phyloP scores from a whole-genome alignment of 2,888 invertebrate genomes.

The Lasioglossum vierecki region DNA sequence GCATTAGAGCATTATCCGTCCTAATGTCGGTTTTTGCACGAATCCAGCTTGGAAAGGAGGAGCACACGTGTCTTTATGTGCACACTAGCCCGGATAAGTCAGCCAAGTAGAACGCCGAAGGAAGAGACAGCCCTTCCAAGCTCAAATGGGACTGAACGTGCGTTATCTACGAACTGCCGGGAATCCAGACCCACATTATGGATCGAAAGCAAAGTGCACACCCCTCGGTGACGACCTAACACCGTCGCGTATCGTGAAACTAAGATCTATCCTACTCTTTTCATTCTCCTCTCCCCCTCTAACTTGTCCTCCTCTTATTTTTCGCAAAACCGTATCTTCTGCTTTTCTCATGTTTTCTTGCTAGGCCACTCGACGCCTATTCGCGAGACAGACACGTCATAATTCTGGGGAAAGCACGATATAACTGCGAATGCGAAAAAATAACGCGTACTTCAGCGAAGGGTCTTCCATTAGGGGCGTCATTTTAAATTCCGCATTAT shows the following conservation, averaged over 20 bases:
- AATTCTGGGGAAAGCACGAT: constrained; percentile 49
- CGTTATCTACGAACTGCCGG: constrained; percentile 56
- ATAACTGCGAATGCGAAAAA: constrained; percentile 22
- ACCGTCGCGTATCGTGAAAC: constrained; percentile 49
- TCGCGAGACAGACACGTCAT: constrained; percentile 44
- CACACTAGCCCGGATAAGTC: constrained; percentile 41
- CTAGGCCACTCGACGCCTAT: neutral
- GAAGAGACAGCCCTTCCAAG: constrained; percentile 37
- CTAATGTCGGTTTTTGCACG: constrained; percentile 35
- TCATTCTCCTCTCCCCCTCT: neutral
- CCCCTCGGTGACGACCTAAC: constrained; percentile 29
- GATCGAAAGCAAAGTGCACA: constrained; percentile 68
- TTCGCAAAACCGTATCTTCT: neutral
- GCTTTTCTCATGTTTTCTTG: constrained; percentile 22
- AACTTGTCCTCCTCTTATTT: neutral
- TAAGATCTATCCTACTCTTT: constrained; percentile 29
- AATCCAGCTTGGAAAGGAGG: constrained; percentile 16
- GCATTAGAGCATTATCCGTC: constrained; percentile 24
- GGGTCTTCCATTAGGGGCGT: too few relatives aligned
- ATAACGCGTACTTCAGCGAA: neutral
- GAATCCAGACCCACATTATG: constrained; percentile 49
- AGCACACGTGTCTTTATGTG: constrained; percentile 14
- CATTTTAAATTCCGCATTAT: too few relatives aligned
- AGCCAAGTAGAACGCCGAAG: constrained; percentile 53
- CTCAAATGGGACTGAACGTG: constrained; percentile 59